Evolutionary conservation across 2,797 vertebrate species (phyloP), one percentile per base, ranked within the genome.

Genomic region (Silurus aristotelis): DNA sequence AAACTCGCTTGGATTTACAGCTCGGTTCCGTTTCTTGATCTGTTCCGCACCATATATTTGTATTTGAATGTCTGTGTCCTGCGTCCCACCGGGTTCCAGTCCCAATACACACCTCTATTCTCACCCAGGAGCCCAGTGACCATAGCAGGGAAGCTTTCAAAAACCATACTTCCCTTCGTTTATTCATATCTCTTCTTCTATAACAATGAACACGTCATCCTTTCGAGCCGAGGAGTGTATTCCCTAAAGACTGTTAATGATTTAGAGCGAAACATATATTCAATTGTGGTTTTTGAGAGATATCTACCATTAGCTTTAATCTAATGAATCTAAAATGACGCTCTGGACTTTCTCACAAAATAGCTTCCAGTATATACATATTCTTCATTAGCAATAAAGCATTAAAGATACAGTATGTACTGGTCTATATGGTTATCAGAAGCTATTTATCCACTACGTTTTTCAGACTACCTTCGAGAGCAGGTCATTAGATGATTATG

Each of bases 401-500:
- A 38, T 38, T 38, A 38, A 38, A 38, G 38, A 38, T 38, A 38
- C 38, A 38, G 38, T 38, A 38, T 38, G 38, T 38, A 38, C 38
- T 38, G 38, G 10, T 22, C 13, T 20, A 38, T n/a, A 60, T 20
- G 17, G 27, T 60, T 77, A 7, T n/a, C 61, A 20, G n/a, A 8
- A 5, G 14, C 9, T 52, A 56, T 73, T 10, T 10, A 20, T 64
- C 48, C 12, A 3, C 25, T 61, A 6, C 17, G 31, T 38, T 80
- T 56, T 27, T 19, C 66, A 19, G 15, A 48, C 43, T 63, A 56
- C 72, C 27, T 64, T 25, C 78, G n/a, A 12, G 43, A 64, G 19
- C 58, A 27, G 61, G 63, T 77, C 60, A 38, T 38, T 38, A 38
- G 38, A 68, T 68, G n/a, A 48, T 86, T 79, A 79, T 71, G 83